Base-by-base conservation (phyloP, 2,113 vertebrate species). In the Aramus guarauna region DNA sequence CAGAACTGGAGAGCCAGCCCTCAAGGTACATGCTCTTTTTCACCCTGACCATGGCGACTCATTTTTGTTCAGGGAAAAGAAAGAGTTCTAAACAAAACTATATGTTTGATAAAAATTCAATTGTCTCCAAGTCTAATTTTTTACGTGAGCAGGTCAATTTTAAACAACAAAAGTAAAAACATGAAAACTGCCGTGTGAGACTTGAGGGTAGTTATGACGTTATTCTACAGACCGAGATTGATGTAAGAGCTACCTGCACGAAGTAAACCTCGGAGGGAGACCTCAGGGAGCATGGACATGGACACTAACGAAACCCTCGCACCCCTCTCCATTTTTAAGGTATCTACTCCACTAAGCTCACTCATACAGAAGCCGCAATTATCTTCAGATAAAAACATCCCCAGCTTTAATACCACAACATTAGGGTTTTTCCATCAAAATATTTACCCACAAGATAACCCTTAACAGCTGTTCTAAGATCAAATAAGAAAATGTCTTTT, bases 81-180 rank as follows among this genome's bases (percentile, higher is more conserved):
- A 50, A 75, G 78, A 9, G 30, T 67, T 74, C 29, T 34, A 41
- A 41, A 41, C 39, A 60, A 76, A 94, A 78, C 30, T 13, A 11
- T 17, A n/a, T 79, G 39, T 71, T 71, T 50, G 72, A 32, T 47
- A 75, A 90, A 87, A 29, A 89, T 3, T 21, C 29, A 43, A 66
- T 64, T 87, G 63, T 41, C 83, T 77, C 50, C 92, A 58, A 91
- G 43, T 43, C 64, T 67, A 52, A 30, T 85, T 91, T 50, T 94
- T 94, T 52, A 92, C 72, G 77, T 15, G 47, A 96, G 67, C 60
- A 71, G 45, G 36, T 29, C 56, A 64, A 77, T 60, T 95, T 73
- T 79, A 72, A 39, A 58, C 60, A 55, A 94, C 92, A 71, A 16
- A 90, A 83, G 13, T 37, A 75, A 82, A 89, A 96, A 86, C 90